phyloP scores from a whole-genome alignment of 2,888 invertebrate species.

The Lamproptera curius region DNA sequence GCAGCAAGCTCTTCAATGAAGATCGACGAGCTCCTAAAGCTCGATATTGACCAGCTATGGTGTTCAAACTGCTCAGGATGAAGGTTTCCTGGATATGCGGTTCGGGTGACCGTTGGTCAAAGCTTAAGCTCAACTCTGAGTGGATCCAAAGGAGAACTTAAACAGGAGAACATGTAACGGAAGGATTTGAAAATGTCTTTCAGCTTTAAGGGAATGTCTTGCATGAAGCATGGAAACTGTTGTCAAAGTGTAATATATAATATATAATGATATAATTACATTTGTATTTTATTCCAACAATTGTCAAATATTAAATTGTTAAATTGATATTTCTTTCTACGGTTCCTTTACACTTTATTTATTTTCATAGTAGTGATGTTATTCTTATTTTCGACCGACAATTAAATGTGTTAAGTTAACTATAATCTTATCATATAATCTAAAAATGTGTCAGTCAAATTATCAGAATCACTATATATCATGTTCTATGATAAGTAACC shows the following conservation, averaged over 20 bases:
- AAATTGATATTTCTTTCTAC: too few relatives aligned
- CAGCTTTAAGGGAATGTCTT: constrained; percentile 82
- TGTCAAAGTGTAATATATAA: constrained; percentile 79
- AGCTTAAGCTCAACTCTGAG: constrained; percentile 74
- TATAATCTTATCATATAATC: too few relatives aligned
- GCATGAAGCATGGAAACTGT: constrained; percentile 83
- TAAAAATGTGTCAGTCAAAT: too few relatives aligned
- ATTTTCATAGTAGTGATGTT: too few relatives aligned
- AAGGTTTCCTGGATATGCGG: constrained; percentile 78
- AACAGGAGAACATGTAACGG: constrained; percentile 81
- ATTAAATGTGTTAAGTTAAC: too few relatives aligned
- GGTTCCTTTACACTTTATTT: too few relatives aligned
- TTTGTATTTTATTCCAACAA: too few relatives aligned
- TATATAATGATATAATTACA: too few relatives aligned
- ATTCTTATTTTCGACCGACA: too few relatives aligned
- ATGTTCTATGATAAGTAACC: too few relatives aligned
- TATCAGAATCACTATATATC: too few relatives aligned
- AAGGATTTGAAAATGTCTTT: constrained; percentile 83
- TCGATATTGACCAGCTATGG: constrained; percentile 69
- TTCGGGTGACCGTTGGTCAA: constrained; percentile 78
- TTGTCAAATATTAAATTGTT: too few relatives aligned
- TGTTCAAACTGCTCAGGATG: constrained; percentile 78
- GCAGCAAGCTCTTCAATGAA: constrained; percentile 50
- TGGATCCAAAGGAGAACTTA: constrained; percentile 83
- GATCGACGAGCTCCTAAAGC: constrained; percentile 44